Conservation (phyloP, 2,113 vertebrate genomes). For the Rafetus swinhoei region DNA sequence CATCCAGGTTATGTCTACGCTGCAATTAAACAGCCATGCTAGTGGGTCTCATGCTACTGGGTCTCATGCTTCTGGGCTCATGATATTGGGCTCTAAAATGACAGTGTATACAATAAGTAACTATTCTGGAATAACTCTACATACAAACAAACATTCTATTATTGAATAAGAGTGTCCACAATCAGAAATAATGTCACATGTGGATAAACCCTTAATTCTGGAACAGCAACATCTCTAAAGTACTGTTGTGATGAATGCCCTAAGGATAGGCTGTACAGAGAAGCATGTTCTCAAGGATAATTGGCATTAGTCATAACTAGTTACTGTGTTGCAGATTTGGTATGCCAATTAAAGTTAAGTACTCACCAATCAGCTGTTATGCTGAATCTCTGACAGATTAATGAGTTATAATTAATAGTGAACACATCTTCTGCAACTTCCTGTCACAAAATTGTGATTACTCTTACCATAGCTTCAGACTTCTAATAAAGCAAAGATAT, state of each 20-base stretch:
- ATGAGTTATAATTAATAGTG: slow-evolving; percentile 33
- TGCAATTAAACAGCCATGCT: not conserved
- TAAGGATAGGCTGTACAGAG: slow-evolving; percentile 27
- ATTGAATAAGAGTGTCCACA: not conserved
- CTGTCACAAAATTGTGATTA: not conserved
- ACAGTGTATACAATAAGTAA: not conserved
- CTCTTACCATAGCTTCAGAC: not conserved
- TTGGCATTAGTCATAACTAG: slow-evolving; percentile 52
- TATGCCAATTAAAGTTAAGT: slow-evolving; percentile 57
- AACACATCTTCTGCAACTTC: not conserved
- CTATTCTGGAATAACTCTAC: not conserved
- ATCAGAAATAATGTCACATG: not conserved
- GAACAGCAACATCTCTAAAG: not conserved
- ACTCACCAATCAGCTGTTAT: slow-evolving; percentile 6
- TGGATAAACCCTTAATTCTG: not conserved
- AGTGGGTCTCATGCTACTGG: not conserved
- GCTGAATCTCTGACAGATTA: slow-evolving; percentile 41
- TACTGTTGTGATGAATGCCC: not conserved
- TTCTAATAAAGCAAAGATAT: not conserved
- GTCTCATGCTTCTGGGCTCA: too few species aligned
- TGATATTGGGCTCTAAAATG: not conserved
- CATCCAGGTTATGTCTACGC: not conserved
- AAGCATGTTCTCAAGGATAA: slow-evolving; percentile 38
- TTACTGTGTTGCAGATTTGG: slow-evolving; percentile 53
- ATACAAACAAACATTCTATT: not conserved